Evolutionary conservation across 2,888 invertebrate genomes (phyloP).

Genomic region (Listrodromus nycthemerus): DNA sequence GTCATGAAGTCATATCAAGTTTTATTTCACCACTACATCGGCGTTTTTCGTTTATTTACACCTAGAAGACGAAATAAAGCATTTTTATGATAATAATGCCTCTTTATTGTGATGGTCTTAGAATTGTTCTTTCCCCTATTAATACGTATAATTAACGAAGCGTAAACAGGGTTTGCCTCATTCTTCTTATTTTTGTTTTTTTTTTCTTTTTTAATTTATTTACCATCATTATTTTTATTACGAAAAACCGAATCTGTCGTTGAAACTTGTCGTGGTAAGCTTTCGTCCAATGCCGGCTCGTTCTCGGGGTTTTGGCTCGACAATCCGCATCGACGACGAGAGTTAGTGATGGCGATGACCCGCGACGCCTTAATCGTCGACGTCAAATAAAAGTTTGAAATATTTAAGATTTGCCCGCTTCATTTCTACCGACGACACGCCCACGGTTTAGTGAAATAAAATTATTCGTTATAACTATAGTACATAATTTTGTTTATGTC

Average conservation of each 20-base stretch:
- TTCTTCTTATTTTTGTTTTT: slow-evolving; percentile 11
- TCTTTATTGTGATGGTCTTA: slow-evolving; percentile 59
- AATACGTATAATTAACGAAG: slow-evolving; percentile 45
- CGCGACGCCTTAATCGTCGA: slow-evolving; percentile 12
- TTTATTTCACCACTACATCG: slow-evolving; percentile 35
- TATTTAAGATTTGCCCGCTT: neutral
- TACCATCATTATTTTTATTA: slow-evolving; percentile 25
- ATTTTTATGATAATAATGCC: slow-evolving; percentile 65
- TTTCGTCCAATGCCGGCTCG: slow-evolving; percentile 11
- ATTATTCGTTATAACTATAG: slow-evolving; percentile 52
- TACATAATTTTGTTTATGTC: slow-evolving; percentile 55
- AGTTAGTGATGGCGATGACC: slow-evolving; percentile 33
- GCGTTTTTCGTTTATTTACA: slow-evolving; percentile 66
- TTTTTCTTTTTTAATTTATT: neutral
- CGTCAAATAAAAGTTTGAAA: slow-evolving; percentile 7
- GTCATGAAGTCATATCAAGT: slow-evolving; percentile 19
- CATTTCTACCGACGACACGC: neutral
- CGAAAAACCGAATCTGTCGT: slow-evolving; percentile 41
- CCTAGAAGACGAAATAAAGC: slow-evolving; percentile 63
- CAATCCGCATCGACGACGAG: slow-evolving; percentile 29
- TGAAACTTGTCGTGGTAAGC: slow-evolving; percentile 32
- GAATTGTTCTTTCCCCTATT: slow-evolving; percentile 45
- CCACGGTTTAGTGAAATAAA: slow-evolving; percentile 14
- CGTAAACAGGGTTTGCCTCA: slow-evolving; percentile 31
- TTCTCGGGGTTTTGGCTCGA: slow-evolving; percentile 5